phyloP scores from a whole-genome alignment of 2,113 vertebrate species.

The Elephantulus edwardii region DNA sequence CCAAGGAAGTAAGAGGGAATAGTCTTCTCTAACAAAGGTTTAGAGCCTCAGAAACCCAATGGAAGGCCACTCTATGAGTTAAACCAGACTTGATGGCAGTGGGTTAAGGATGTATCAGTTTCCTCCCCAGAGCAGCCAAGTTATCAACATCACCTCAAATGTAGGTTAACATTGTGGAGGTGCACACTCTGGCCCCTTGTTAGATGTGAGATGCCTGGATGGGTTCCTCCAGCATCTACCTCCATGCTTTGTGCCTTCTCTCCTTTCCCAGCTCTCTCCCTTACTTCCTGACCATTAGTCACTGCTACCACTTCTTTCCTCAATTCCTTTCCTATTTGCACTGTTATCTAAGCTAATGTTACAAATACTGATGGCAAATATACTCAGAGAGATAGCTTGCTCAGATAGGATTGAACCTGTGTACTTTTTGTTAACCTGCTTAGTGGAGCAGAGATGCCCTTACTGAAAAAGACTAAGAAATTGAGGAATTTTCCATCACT shows the following conservation, averaged over 20 bases:
- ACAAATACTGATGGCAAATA: conserved; percentile 55
- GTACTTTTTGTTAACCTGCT: conserved; percentile 57
- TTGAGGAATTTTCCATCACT: background rate
- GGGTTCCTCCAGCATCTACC: background rate
- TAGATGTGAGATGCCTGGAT: background rate
- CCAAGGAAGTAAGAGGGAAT: too few relatives aligned
- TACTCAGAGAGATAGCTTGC: conserved; percentile 58
- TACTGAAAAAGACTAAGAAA: conserved; percentile 19
- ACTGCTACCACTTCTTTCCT: background rate
- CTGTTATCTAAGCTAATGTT: conserved; percentile 68
- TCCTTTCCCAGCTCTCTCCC: background rate
- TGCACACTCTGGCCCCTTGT: background rate
- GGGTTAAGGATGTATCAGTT: background rate
- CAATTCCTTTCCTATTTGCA: conserved; percentile 58
- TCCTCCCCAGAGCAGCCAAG: background rate
- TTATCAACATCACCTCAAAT: background rate
- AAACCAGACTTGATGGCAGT: too few relatives aligned
- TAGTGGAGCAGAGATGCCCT: background rate
- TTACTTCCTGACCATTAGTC: background rate
- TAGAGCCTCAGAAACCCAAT: too few relatives aligned
- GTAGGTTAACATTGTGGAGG: background rate
- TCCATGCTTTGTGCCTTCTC: background rate
- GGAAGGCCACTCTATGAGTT: too few relatives aligned
- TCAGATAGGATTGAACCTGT: conserved; percentile 50
- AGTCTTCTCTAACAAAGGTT: too few relatives aligned